phyloP scores from a whole-genome alignment of 2,113 vertebrate species.

The Strigops habroptila region DNA sequence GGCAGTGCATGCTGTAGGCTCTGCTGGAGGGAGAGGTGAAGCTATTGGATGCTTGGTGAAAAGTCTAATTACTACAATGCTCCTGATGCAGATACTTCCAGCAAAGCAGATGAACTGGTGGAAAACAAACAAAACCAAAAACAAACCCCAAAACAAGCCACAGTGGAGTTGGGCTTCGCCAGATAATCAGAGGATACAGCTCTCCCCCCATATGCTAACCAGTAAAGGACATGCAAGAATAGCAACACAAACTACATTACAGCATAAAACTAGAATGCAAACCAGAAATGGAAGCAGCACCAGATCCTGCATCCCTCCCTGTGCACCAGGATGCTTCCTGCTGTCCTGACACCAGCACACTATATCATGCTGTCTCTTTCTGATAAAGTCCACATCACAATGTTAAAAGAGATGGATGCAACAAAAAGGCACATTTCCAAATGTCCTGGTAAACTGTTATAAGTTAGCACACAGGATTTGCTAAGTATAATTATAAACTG shows the following conservation, averaged over 20 bases:
- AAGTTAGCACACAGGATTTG: not conserved
- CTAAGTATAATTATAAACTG: not conserved
- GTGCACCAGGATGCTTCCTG: not conserved
- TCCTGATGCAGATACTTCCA: not conserved
- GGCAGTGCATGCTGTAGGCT: not conserved
- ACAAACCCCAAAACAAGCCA: not conserved
- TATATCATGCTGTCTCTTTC: not conserved
- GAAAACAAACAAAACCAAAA: not conserved
- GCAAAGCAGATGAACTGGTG: rapidly evolving
- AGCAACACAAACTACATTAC: not conserved
- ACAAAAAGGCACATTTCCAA: not conserved
- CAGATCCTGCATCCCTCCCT: too few relatives aligned
- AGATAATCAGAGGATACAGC: not conserved
- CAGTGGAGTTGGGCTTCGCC: not conserved
- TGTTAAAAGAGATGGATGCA: not conserved
- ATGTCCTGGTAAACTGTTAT: not conserved
- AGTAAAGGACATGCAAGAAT: not conserved
- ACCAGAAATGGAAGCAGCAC: not conserved
- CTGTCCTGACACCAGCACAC: not conserved
- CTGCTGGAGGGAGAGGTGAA: not conserved
- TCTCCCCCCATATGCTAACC: not conserved
- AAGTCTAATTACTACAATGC: not conserved
- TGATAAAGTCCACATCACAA: not conserved
- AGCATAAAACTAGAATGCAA: not conserved
- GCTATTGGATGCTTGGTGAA: not conserved